Evolutionary conservation across 2,888 invertebrate species (phyloP).

Genomic region (Eupithecia pulchellata): DNA sequence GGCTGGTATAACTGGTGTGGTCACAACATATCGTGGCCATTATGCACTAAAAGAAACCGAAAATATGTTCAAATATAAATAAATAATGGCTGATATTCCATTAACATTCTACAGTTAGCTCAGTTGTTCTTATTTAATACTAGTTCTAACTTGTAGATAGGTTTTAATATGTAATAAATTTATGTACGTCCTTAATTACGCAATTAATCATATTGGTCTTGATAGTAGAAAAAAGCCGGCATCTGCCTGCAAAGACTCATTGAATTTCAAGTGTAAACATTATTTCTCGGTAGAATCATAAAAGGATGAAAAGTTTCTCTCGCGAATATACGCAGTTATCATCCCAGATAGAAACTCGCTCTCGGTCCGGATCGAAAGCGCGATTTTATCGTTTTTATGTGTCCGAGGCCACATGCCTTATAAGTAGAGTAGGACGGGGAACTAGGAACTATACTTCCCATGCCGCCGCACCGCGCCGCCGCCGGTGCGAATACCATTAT

Average conservation of each 20-base stretch:
- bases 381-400: slow-evolving; percentile 70
- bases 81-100: no score
- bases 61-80: neutral
- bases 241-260: neutral
- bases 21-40: neutral
- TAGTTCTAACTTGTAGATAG: no score
- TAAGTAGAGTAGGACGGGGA: slow-evolving; percentile 58
- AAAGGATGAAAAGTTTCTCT: slow-evolving; percentile 51
- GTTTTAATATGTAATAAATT: no score
- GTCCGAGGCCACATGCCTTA: slow-evolving; percentile 58
- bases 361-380: slow-evolving; percentile 79
- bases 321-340: slow-evolving; percentile 61
- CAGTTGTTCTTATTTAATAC: no score
- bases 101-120: no score
- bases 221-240: neutral
- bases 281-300: slow-evolving; percentile 45
- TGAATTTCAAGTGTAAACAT: neutral
- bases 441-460: slow-evolving; percentile 50
- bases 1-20: neutral
- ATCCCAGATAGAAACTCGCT: slow-evolving; percentile 76
- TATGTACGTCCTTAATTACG: no score
- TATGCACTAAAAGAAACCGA: neutral
- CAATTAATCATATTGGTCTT: neutral
- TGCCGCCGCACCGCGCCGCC: slow-evolving; percentile 13
- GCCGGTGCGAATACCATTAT: slow-evolving; percentile 27